Conservation (phyloP, 2,797 vertebrate species). For the Pteropus rufus region DNA sequence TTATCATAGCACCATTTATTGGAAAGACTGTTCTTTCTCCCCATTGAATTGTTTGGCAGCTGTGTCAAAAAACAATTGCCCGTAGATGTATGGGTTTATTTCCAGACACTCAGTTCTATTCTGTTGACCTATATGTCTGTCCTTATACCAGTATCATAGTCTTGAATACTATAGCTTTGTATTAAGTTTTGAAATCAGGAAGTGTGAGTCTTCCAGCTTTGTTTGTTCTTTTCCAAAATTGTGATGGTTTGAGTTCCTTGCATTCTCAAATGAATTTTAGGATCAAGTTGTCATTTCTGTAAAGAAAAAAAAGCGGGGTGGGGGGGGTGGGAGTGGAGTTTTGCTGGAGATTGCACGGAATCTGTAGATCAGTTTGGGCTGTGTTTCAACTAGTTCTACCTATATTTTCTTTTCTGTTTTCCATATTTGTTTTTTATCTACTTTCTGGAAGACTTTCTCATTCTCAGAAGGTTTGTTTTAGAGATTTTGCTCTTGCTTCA, state of each 20-base stretch:
- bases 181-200: neutral
- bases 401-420: neutral
- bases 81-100: neutral
- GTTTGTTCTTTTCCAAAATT: neutral
- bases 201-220: neutral
- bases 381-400: neutral
- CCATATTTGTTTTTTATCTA: neutral
- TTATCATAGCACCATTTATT: constrained; percentile 5
- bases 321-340: neutral
- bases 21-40: neutral
- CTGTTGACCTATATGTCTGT: neutral
- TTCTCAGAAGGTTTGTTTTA: constrained; percentile 11
- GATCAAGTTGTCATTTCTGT: neutral
- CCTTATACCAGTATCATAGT: neutral
- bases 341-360: neutral
- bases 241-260: neutral
- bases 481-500: neutral
- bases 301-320: neutral
- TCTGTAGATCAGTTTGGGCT: neutral
- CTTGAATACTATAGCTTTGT: neutral
- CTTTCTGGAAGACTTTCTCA: neutral
- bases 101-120: neutral
- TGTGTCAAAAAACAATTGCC: neutral
- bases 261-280: neutral
- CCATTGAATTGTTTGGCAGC: neutral